phyloP scores from a whole-genome alignment of 2,797 vertebrate species.

The Chiloscyllium punctatum region DNA sequence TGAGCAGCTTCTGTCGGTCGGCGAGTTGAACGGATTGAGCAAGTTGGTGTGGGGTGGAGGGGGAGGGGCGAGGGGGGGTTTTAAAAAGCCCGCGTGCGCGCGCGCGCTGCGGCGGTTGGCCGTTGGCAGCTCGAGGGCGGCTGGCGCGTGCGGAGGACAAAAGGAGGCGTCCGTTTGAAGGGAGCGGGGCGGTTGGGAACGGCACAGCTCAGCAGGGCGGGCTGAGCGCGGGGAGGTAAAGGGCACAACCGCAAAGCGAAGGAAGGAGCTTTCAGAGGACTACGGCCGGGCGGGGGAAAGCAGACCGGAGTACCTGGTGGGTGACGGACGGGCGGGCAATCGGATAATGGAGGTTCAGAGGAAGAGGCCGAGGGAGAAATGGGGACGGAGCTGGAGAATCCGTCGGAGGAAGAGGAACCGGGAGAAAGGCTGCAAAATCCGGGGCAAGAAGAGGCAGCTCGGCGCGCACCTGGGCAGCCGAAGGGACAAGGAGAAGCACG shows the following conservation, averaged over 20 bases:
- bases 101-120: not conserved
- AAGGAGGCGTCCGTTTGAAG: not conserved
- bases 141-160: not conserved
- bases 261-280: not conserved
- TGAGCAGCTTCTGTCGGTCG: not conserved
- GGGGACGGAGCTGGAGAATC: conserved; percentile 4
- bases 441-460: not conserved
- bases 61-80: not conserved
- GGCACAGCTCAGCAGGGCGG: not conserved
- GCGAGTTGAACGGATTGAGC: not conserved
- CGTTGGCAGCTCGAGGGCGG: not conserved
- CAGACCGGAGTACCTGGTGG: not conserved
- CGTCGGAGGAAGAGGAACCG: not conserved
- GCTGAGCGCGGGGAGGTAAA: too few relatives aligned
- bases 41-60: not conserved
- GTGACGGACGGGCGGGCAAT: too few relatives aligned
- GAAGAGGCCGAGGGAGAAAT: not conserved
- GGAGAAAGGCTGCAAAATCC: conserved; percentile 23
- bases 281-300: not conserved
- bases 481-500: not conserved
- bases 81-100: not conserved
- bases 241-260: too few relatives aligned
- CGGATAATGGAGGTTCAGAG: not conserved
- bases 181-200: not conserved
- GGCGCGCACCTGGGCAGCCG: not conserved